phyloP scores from a whole-genome alignment of 64 coral and sea anemone species.

The Astreopora myriophthalma region DNA sequence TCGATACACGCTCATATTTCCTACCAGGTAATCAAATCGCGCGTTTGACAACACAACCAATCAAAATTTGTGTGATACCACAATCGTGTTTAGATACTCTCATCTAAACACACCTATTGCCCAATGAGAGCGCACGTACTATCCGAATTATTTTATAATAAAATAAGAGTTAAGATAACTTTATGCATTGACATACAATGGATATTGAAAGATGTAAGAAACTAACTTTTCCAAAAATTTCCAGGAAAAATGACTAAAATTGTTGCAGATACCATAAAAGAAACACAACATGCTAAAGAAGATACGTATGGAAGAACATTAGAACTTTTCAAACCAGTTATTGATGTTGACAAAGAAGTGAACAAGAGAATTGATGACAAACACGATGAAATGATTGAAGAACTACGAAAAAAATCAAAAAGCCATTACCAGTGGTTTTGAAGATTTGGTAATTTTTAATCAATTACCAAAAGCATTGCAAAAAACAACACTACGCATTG shows the following conservation, averaged over 20 bases:
- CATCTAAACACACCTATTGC: too few species aligned
- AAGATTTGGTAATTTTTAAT: not conserved
- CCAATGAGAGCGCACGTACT: too few species aligned
- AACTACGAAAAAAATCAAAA: not conserved
- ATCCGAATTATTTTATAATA: too few species aligned
- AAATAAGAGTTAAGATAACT: not conserved
- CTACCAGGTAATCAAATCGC: too few species aligned
- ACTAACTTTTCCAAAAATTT: not conserved
- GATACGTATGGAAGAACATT: not conserved
- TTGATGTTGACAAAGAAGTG: not conserved
- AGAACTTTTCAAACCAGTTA: slow-evolving; percentile 15
- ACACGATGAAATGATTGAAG: not conserved
- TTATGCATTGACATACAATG: slow-evolving; percentile 7
- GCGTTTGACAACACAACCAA: too few species aligned
- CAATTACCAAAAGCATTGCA: not conserved
- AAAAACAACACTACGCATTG: slow-evolving; percentile 25
- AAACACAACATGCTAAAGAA: not conserved
- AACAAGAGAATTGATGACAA: not conserved
- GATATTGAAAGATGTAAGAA: slow-evolving; percentile 33
- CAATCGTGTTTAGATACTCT: too few species aligned
- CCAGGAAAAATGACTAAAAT: not conserved
- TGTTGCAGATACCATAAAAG: not conserved
- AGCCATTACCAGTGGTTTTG: not conserved
- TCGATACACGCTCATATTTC: too few species aligned
- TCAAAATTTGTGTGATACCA: too few species aligned